phyloP scores from a whole-genome alignment of 2,113 vertebrate genomes.

The Oncorhynchus gorbuscha region DNA sequence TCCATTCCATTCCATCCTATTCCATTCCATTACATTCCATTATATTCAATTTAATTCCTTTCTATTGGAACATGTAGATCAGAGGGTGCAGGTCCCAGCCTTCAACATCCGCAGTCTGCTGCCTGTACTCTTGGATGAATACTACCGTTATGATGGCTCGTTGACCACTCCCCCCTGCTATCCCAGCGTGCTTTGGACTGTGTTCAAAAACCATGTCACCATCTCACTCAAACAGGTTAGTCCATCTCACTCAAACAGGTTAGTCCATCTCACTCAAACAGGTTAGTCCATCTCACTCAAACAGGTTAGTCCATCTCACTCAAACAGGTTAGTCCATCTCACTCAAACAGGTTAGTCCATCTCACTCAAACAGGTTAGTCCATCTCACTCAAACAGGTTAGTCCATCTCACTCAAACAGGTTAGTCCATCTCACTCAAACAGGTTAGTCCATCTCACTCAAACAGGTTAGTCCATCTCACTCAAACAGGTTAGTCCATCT shows the following conservation, averaged over 20 bases:
- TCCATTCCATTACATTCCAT: too few relatives aligned
- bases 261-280: conserved; percentile 3
- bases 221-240: conserved; percentile 68
- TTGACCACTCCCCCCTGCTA: conserved; percentile 94
- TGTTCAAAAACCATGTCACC: conserved; percentile 83
- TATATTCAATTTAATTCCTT: too few relatives aligned
- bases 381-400: too few relatives aligned
- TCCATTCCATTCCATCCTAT: too few relatives aligned
- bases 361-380: neutral
- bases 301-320: conserved; percentile 74
- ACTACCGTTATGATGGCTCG: conserved; percentile 91
- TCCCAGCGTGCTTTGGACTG: conserved; percentile 90
- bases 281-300: conserved; percentile 74
- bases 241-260: conserved; percentile 87
- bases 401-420: too few relatives aligned
- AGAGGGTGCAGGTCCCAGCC: conserved; percentile 76
- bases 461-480: too few relatives aligned
- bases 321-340: conserved; percentile 69
- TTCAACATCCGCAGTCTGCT: conserved; percentile 84
- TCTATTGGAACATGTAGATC: conserved; percentile 63
- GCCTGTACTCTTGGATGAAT: conserved; percentile 81
- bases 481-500: conserved; percentile 62
- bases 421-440: too few relatives aligned
- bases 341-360: conserved; percentile 77
- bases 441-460: too few relatives aligned